Conservation (phyloP, 2,113 vertebrate species). For the Phodopus roborovskii region DNA sequence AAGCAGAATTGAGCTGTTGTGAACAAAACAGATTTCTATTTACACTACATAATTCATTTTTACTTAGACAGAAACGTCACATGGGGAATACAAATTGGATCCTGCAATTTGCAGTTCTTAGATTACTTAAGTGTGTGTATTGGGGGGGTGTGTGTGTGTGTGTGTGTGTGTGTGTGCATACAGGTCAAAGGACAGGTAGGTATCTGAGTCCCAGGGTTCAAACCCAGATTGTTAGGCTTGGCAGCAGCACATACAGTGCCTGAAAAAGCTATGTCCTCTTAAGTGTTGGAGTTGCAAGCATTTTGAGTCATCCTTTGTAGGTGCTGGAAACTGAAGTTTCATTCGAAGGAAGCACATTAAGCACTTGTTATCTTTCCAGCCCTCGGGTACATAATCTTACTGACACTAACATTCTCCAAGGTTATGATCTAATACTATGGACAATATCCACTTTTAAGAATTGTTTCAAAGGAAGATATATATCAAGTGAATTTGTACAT, state of each 20-base stretch:
- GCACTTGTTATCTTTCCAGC: not conserved
- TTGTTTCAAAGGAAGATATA: not conserved
- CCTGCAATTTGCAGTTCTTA: not conserved
- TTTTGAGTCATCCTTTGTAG: not conserved
- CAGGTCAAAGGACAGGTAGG: not conserved
- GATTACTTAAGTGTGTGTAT: not conserved
- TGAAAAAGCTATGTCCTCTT: not conserved
- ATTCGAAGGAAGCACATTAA: not conserved
- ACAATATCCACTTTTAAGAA: conserved; percentile 33
- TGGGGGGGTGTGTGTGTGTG: not conserved
- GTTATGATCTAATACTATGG: not conserved
- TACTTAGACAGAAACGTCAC: conserved; percentile 5
- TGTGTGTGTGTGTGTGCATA: too few species aligned
- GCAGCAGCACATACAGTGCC: not conserved
- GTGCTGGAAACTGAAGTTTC: not conserved
- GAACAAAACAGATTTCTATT: conserved; percentile 27
- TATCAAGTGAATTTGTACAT: conserved; percentile 33
- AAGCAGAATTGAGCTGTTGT: not conserved
- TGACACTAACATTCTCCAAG: conserved; percentile 32
- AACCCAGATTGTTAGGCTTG: not conserved
- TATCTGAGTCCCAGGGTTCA: not conserved
- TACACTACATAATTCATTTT: conserved; percentile 27
- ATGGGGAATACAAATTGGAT: not conserved
- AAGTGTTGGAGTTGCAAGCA: not conserved
- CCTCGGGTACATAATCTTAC: not conserved